Evolutionary conservation across 2,888 invertebrate genomes (phyloP).

Genomic region (Lydus trimaculatus): DNA sequence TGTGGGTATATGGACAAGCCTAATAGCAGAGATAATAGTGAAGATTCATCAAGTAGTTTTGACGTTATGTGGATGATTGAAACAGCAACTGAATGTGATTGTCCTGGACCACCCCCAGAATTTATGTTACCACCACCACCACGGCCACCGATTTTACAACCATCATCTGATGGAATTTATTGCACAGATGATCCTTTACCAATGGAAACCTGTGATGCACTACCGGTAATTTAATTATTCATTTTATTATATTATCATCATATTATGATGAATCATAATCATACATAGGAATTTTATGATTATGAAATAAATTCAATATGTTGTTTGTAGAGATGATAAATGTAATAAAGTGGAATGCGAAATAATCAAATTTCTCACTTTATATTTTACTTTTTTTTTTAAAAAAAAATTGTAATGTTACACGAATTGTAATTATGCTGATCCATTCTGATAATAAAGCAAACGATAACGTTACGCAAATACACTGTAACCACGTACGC

Average conservation of each 20-base stretch:
- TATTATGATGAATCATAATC: neutral
- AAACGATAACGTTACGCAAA: too few relatives aligned
- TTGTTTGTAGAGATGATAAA: too few relatives aligned
- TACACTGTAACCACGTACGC: too few relatives aligned
- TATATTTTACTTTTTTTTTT: too few relatives aligned
- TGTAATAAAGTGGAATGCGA: too few relatives aligned
- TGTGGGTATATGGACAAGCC: conserved; percentile 55
- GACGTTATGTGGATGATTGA: conserved; percentile 74
- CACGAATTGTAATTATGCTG: too few relatives aligned
- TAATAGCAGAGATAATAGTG: conserved; percentile 47
- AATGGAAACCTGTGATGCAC: conserved; percentile 77
- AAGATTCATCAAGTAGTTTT: conserved; percentile 49
- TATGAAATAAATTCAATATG: too few relatives aligned
- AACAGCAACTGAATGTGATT: conserved; percentile 77
- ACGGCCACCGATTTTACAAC: conserved; percentile 74
- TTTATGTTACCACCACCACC: conserved; percentile 79
- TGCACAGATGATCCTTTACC: conserved; percentile 76
- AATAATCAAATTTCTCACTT: too few relatives aligned
- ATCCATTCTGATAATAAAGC: too few relatives aligned
- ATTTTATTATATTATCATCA: neutral
- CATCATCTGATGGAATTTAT: conserved; percentile 67
- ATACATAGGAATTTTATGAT: too few relatives aligned
- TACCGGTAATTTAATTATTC: conserved; percentile 70
- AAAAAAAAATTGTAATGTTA: too few relatives aligned
- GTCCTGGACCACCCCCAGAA: conserved; percentile 78